phyloP scores from a whole-genome alignment of 2,888 invertebrate genomes.

The Leptopilina syphax region DNA sequence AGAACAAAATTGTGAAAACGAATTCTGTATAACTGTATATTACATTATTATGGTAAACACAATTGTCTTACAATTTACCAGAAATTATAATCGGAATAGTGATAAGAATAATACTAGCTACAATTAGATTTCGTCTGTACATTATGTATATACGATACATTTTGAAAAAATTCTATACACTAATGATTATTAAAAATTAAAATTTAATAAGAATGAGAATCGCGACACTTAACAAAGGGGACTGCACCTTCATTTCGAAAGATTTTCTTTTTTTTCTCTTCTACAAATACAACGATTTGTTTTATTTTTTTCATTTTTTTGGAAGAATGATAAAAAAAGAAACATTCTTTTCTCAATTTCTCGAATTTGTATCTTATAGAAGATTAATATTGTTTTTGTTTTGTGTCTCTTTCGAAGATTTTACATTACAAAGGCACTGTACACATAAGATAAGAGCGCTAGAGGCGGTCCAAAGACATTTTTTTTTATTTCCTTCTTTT shows the following conservation, averaged over 20 bases:
- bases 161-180: slow-evolving; percentile 65
- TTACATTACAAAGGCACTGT: slow-evolving; percentile 75
- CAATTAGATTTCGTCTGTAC: slow-evolving; percentile 68
- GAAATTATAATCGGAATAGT: slow-evolving; percentile 55
- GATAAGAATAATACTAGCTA: slow-evolving; percentile 70
- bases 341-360: background rate
- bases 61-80: slow-evolving; percentile 64
- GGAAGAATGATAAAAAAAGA: slow-evolving; percentile 18
- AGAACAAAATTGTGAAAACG: slow-evolving; percentile 15
- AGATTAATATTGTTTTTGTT: slow-evolving; percentile 22
- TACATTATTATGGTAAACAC: slow-evolving; percentile 74
- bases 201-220: slow-evolving; percentile 64
- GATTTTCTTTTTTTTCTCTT: slow-evolving; percentile 47
- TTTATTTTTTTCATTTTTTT: slow-evolving; percentile 28
- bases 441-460: slow-evolving; percentile 71
- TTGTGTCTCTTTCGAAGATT: slow-evolving; percentile 44
- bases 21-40: slow-evolving; percentile 71
- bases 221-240: slow-evolving; percentile 58
- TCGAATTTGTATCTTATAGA: background rate
- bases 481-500: no score
- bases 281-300: slow-evolving; percentile 32
- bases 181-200: slow-evolving; percentile 66
- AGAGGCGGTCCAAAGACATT: slow-evolving; percentile 55
- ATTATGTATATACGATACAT: slow-evolving; percentile 67
- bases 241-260: slow-evolving; percentile 55